A percentile compares a stretch with the other conserved stretches of the same genome.
phyloP scores from a whole-genome alignment of 64 coral and sea anemone species.

The Stylophora pistillata region DNA sequence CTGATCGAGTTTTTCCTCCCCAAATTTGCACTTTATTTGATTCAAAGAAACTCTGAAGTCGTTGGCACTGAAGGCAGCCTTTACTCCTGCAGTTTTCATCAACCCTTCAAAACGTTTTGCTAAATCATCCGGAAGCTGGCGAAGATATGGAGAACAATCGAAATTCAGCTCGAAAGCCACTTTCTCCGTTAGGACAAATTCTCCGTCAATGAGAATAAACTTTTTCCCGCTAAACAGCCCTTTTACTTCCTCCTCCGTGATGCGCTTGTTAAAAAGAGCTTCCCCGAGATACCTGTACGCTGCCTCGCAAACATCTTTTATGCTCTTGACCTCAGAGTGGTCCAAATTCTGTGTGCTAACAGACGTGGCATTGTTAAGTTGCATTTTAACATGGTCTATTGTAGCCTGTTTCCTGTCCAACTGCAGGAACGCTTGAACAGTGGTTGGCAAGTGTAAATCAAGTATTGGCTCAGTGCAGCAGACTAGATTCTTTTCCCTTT shows the following conservation, averaged over 20 bases:
- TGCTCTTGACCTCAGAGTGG: neutral
- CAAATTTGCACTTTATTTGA: neutral
- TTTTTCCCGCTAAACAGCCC: neutral
- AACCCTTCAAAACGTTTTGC: slow-evolving; percentile 2
- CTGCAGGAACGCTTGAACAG: neutral
- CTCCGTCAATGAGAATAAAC: slow-evolving; percentile 45
- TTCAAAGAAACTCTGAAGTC: slow-evolving; percentile 25
- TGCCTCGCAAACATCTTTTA: slow-evolving; percentile 20
- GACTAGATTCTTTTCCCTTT: slow-evolving; percentile 45
- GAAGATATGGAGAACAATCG: slow-evolving; percentile 51
- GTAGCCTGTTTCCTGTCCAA: slow-evolving; percentile 8
- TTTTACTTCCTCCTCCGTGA: neutral
- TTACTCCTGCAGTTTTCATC: slow-evolving; percentile 52
- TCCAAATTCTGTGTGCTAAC: neutral
- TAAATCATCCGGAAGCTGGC: slow-evolving; percentile 20
- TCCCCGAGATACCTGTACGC: slow-evolving; percentile 50
- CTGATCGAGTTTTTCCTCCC: slow-evolving; percentile 6
- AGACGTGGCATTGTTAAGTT: slow-evolving; percentile 16
- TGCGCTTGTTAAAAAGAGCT: neutral
- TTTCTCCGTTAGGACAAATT: slow-evolving; percentile 14
- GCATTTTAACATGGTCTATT: slow-evolving; percentile 16
- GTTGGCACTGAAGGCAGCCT: slow-evolving; percentile 17
- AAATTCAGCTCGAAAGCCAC: slow-evolving; percentile 24
- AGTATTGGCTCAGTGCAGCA: slow-evolving; percentile 47
- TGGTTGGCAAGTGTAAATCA: neutral